Conservation (phyloP, 2,888 invertebrate species). For the Meliscaeva auricollis region DNA sequence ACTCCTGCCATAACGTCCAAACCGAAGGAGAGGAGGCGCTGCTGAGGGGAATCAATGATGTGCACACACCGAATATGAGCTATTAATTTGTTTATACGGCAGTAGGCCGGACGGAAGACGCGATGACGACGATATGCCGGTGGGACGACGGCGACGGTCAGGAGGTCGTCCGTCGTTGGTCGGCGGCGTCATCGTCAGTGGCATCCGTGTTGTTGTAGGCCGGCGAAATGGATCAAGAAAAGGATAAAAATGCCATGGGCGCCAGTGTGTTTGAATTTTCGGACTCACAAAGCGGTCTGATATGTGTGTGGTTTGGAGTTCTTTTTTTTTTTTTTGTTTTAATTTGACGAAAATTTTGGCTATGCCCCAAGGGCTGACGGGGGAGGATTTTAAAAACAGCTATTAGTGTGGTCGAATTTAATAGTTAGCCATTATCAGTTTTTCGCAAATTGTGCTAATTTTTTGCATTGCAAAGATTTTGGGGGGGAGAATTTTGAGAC, state of each 20-base stretch:
- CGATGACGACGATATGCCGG: not conserved
- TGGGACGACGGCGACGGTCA: too few species aligned
- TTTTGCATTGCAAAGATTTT: not conserved
- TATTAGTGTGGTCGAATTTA: slow-evolving; percentile 68
- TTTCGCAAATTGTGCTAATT: slow-evolving; percentile 51
- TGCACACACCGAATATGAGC: slow-evolving; percentile 64
- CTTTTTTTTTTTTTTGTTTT: not conserved
- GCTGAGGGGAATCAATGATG: slow-evolving; percentile 21
- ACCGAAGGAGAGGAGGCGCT: not conserved
- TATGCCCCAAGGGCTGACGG: slow-evolving; percentile 17
- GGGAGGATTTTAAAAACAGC: slow-evolving; percentile 52
- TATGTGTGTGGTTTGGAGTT: slow-evolving; percentile 18
- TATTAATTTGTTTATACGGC: slow-evolving; percentile 75
- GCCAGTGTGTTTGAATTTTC: slow-evolving; percentile 66
- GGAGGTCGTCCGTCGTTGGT: not conserved
- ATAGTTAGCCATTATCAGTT: slow-evolving; percentile 69
- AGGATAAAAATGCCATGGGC: slow-evolving; percentile 65
- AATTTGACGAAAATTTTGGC: slow-evolving; percentile 40
- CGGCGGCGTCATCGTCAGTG: too few species aligned
- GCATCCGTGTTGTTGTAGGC: not conserved
- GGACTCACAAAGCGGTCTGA: slow-evolving; percentile 25
- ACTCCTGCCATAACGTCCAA: slow-evolving; percentile 18
- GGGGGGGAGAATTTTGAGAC: too few species aligned
- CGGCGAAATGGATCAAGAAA: slow-evolving; percentile 55
- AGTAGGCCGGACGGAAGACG: slow-evolving; percentile 39